These are phyloP conservation scores for Erebia ligea DNA, from an alignment of 2,888 invertebrate genomes.

Conservation along the genomic window DNA sequence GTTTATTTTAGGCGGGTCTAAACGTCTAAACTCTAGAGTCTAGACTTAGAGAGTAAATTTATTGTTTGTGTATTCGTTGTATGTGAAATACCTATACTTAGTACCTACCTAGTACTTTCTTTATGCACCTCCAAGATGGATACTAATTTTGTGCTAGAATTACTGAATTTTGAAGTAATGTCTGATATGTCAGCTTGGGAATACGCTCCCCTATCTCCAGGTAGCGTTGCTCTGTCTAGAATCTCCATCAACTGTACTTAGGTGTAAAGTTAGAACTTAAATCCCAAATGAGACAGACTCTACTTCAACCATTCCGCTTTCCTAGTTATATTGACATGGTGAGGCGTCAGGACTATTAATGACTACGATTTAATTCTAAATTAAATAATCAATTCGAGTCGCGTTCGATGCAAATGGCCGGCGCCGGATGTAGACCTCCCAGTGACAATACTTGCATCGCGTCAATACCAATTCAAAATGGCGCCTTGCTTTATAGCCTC, in stretches of 20 bases:
- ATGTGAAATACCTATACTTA: not conserved
- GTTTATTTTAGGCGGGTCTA: not conserved
- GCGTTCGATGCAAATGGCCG: slow-evolving; percentile 78
- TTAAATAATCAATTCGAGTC: slow-evolving; percentile 68
- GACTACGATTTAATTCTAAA: slow-evolving; percentile 51
- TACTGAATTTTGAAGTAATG: too few species aligned
- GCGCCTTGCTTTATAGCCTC: slow-evolving; percentile 70
- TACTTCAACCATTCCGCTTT: not conserved
- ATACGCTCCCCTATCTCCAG: too few species aligned
- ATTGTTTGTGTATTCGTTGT: not conserved
- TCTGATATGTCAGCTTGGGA: not conserved
- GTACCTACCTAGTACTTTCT: too few species aligned
- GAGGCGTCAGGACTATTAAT: slow-evolving; percentile 45
- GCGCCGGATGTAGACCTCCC: slow-evolving; percentile 82
- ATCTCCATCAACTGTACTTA: too few species aligned
- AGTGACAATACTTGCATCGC: slow-evolving; percentile 67
- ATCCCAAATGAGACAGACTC: not conserved
- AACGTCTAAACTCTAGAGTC: not conserved
- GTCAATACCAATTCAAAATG: slow-evolving; percentile 76
- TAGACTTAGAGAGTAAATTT: not conserved
- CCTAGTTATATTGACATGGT: slow-evolving; percentile 8
- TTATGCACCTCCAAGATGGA: too few species aligned
- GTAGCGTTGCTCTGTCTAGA: too few species aligned
- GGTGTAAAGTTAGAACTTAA: not conserved
- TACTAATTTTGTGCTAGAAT: too few species aligned